A percentile compares a stretch with the other conserved stretches of the same genome.
These are phyloP conservation scores for Polyodon spathula DNA, from an alignment of 2,113 vertebrate genomes.

Conservation along the genomic window DNA sequence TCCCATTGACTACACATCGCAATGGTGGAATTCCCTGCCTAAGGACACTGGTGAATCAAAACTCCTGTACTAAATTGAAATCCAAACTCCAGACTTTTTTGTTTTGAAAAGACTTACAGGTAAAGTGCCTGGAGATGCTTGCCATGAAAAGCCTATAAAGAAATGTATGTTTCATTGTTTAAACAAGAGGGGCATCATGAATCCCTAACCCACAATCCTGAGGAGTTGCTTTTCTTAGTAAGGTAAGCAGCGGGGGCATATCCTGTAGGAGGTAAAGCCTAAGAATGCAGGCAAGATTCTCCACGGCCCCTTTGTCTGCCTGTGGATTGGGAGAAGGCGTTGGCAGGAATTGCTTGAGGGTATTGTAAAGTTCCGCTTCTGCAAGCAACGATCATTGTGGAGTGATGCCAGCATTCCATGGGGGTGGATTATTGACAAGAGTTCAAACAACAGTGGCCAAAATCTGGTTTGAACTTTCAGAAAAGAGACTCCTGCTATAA, in stretches of 20 bases:
- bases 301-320: neutral
- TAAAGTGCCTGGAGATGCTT: neutral
- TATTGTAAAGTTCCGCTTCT: neutral
- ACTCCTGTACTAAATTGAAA: no score
- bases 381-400: neutral
- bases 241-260: neutral
- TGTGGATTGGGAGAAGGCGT: neutral
- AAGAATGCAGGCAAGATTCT: neutral
- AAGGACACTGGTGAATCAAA: no score
- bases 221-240: neutral
- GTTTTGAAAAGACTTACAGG: neutral
- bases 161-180: neutral
- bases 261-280: constrained; percentile 3
- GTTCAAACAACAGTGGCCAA: neutral
- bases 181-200: neutral
- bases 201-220: neutral
- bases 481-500: neutral
- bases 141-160: neutral
- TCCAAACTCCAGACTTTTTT: no score
- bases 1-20: no score
- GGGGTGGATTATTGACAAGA: neutral
- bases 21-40: no score
- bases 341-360: neutral
- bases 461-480: neutral
- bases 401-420: neutral